Base-by-base conservation (phyloP, 2,888 invertebrate genomes). In the Colletes collaris region DNA sequence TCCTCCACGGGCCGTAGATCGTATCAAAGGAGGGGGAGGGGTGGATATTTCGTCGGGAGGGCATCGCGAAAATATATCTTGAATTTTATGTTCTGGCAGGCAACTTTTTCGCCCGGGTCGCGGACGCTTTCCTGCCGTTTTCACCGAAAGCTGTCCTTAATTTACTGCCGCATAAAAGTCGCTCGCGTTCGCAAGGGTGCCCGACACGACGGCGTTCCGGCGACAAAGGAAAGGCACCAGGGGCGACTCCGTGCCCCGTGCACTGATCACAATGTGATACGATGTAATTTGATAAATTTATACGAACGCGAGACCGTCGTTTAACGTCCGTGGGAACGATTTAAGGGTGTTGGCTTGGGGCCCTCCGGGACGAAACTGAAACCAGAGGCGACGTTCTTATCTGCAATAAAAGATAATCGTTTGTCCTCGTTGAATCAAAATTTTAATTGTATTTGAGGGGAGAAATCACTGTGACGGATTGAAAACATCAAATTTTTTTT, bases 101-200 rank as follows among this genome's bases (percentile, higher is more conserved):
- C 59, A 74, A 77, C 76, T 75, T 83, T 77, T 75, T 77, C 83
- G 77, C 79, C 73, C 44, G 65, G 78, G 56, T 59, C 63, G 56
- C 67, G 46, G 27, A 40, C 62, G 27, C 76, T 67, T 64, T 62
- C 67, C 55, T 59, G 63, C 63, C 58, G 46, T 74, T 76, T 68
- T 52, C 52, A 53, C 13, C 46, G 50, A 44, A 58, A 68, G 82
- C 63, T 53, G 49, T 35, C 69, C 74, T 80, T 84, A 86, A 84
- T 84, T 86, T 84, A 84, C 83, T 73, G 73, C 72, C 71, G 69
- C 84, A 84, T 84, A 84, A 84, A 84, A 76, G 72, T 83, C 80
- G 70, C 52, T 37, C 10, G 64, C 10, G 60, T 52, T 52, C 35
- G 55, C 68, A 58, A 70, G 83, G 72, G 79, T 52, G 74, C 27